These are phyloP conservation scores for Protonibea diacanthus DNA, from an alignment of 2,797 vertebrate species.

Conservation along the genomic window DNA sequence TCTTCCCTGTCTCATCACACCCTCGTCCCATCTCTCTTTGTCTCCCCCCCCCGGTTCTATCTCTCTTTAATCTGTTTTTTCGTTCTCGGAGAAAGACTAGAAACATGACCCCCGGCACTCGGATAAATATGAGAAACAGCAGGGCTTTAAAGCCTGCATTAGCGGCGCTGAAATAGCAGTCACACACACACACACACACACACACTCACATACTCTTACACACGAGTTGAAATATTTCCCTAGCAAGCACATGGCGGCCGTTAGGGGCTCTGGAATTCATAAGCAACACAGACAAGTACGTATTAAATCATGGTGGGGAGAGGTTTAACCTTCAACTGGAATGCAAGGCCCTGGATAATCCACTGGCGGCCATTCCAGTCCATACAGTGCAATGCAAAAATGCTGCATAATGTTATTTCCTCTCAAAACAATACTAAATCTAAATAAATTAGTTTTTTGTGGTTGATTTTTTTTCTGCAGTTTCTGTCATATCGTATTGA, in stretches of 20 bases:
- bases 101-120: constrained; percentile 27
- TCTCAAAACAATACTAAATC: background rate
- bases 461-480: background rate
- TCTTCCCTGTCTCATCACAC: constrained; percentile 14
- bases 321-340: constrained; percentile 81
- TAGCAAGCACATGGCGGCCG: constrained; percentile 66
- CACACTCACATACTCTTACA: constrained; percentile 33
- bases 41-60: background rate
- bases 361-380: constrained; percentile 46
- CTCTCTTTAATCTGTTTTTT: constrained; percentile 41
- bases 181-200: background rate
- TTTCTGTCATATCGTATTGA: background rate
- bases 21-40: constrained; percentile 24
- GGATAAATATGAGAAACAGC: constrained; percentile 54
- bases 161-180: constrained; percentile 27
- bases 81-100: constrained; percentile 39
- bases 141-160: constrained; percentile 37
- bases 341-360: constrained; percentile 76
- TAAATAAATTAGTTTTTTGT: too few relatives aligned
- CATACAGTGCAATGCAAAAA: constrained; percentile 20
- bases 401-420: background rate
- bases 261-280: constrained; percentile 81
- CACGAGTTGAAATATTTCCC: constrained; percentile 71
- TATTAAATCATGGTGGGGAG: constrained; percentile 80
- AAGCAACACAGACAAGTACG: constrained; percentile 79